These are phyloP conservation scores for Paracyclopina nana DNA, from an alignment of 1,140 invertebrate genomes.

Conservation along the genomic window DNA sequence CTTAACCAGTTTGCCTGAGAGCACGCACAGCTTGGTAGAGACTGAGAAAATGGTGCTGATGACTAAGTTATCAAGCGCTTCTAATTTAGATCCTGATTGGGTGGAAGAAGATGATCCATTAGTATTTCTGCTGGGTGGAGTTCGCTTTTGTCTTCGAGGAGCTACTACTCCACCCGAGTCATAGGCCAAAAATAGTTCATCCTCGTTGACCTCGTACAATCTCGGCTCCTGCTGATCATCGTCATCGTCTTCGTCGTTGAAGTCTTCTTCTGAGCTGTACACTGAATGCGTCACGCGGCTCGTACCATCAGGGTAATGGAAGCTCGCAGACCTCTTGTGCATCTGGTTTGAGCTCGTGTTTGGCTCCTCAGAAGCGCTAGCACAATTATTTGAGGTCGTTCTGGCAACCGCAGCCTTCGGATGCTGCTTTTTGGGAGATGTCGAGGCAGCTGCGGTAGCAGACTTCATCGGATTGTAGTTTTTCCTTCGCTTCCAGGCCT, in stretches of 20 bases:
- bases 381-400: background rate
- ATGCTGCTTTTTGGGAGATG: too few species aligned
- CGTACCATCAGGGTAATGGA: conserved; percentile 1
- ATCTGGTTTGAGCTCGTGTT: background rate
- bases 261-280: background rate
- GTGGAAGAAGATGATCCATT: background rate
- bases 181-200: background rate
- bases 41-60: conserved; percentile 37
- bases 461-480: too few species aligned
- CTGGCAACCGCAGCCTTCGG: too few species aligned
- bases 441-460: too few species aligned
- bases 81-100: conserved; percentile 18
- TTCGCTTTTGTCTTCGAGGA: conserved; percentile 6
- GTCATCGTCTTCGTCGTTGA: background rate
- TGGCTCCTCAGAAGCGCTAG: background rate
- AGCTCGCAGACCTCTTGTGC: conserved; percentile 1
- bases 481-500: too few species aligned
- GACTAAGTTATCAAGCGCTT: conserved; percentile 34
- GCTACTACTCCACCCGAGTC: background rate
- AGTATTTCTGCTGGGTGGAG: background rate
- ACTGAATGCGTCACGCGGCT: background rate
- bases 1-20: conserved; percentile 30
- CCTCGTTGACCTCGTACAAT: background rate
- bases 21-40: conserved; percentile 33
- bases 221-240: background rate